Percentiles rank a stretch among this genome's conserved stretches.
Conservation (phyloP, 2,113 vertebrate species). For the Harpagus bidentatus region DNA sequence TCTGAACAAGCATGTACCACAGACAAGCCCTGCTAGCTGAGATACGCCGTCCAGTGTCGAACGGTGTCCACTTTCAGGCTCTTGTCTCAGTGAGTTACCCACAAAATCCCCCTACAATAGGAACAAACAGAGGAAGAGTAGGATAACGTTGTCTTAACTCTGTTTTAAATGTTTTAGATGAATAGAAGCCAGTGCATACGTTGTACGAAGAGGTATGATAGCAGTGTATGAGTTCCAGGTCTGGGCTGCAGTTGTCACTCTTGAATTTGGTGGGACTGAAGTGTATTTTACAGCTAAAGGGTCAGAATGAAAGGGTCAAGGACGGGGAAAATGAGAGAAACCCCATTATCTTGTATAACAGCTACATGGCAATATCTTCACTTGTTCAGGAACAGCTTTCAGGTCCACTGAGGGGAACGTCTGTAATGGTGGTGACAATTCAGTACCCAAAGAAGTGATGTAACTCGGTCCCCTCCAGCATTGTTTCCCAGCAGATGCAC, state of each 20-base stretch:
- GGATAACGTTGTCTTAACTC: neutral
- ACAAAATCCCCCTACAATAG: neutral
- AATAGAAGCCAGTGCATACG: neutral
- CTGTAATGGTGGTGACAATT: neutral
- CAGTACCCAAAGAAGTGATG: neutral
- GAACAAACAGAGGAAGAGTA: neutral
- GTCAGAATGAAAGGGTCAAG: neutral
- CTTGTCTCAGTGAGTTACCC: neutral
- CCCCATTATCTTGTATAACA: neutral
- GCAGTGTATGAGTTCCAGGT: neutral
- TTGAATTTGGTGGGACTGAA: neutral
- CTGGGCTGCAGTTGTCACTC: neutral
- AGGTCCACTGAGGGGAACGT: neutral
- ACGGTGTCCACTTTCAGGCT: neutral
- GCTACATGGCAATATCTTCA: neutral
- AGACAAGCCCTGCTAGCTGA: neutral
- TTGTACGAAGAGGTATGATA: neutral
- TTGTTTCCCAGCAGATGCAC: neutral
- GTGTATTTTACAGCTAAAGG: neutral
- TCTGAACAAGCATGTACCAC: neutral
- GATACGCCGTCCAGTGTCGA: neutral
- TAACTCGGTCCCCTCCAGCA: neutral
- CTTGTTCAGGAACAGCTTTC: neutral
- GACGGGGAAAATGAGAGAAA: neutral
- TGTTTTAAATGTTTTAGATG: neutral